These are phyloP conservation scores for Anoncus sp. DNA, from an alignment of 2,888 invertebrate species.

Conservation along the genomic window DNA sequence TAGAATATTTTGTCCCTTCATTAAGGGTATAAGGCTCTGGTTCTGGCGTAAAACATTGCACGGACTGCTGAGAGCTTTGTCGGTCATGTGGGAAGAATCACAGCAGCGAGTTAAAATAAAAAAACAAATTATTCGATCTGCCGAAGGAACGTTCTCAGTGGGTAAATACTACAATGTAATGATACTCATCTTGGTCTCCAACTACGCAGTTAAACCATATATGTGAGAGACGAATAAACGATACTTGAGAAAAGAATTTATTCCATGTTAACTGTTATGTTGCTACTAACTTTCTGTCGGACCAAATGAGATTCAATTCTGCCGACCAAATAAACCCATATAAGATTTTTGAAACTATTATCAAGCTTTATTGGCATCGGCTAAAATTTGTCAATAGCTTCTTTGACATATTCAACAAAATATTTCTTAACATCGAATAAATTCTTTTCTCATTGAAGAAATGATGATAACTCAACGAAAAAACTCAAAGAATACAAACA, in stretches of 20 bases:
- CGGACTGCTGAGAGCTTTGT: neutral
- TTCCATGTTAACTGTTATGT: too few relatives aligned
- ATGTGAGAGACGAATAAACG: slow-evolving; percentile 31
- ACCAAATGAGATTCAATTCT: too few relatives aligned
- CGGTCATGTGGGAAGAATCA: slow-evolving; percentile 17
- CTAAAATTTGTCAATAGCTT: neutral
- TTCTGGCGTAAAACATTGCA: slow-evolving; percentile 1
- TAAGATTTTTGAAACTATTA: neutral
- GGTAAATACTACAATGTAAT: slow-evolving; percentile 44
- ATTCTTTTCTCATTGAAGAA: neutral
- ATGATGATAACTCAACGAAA: neutral
- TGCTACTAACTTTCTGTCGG: too few relatives aligned
- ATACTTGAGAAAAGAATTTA: too few relatives aligned
- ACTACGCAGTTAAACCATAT: slow-evolving; percentile 40
- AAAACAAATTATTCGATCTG: slow-evolving; percentile 35
- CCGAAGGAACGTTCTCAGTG: slow-evolving; percentile 24
- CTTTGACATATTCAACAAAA: neutral
- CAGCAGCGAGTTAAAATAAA: neutral
- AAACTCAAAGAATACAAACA: neutral
- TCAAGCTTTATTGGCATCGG: neutral
- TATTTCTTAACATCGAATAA: neutral
- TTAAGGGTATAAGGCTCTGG: slow-evolving; percentile 27
- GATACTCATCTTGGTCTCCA: slow-evolving; percentile 43
- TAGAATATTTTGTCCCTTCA: neutral
- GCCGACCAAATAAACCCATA: too few relatives aligned